Conservation (phyloP, 2,113 vertebrate species). For the Leiothrix lutea region DNA sequence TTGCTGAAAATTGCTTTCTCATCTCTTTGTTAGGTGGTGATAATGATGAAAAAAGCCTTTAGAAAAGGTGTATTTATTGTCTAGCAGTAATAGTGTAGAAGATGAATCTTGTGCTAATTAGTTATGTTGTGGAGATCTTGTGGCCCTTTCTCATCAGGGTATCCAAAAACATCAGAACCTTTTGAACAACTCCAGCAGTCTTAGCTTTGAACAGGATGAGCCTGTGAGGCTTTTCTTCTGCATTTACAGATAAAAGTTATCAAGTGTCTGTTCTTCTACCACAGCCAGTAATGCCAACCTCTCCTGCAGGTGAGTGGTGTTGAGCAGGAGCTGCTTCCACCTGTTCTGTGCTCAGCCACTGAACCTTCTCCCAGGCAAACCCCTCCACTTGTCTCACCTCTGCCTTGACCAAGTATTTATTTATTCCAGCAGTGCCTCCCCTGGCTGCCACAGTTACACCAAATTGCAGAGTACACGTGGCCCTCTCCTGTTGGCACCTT, state of each 20-base stretch:
- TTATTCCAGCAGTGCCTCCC: background rate
- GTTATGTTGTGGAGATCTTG: background rate
- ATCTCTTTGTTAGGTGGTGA: background rate
- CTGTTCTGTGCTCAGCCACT: background rate
- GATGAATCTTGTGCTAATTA: background rate
- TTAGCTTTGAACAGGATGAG: background rate
- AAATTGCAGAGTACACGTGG: background rate
- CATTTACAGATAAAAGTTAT: background rate
- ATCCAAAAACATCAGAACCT: background rate
- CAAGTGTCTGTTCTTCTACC: background rate
- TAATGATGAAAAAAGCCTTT: accelerated
- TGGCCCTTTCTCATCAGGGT: background rate
- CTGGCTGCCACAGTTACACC: background rate
- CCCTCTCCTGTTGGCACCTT: background rate
- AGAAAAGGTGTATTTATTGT: background rate
- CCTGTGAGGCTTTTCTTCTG: background rate
- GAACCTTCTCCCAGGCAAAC: background rate
- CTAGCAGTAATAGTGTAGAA: background rate
- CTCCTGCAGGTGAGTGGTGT: background rate
- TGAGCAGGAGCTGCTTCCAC: background rate
- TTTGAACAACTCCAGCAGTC: background rate
- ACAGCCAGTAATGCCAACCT: background rate
- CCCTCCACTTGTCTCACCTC: background rate
- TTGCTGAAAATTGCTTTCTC: background rate
- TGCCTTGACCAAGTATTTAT: background rate